Base-by-base conservation (phyloP, 1,140 invertebrate genomes). In the Euura saliciscinereae region DNA sequence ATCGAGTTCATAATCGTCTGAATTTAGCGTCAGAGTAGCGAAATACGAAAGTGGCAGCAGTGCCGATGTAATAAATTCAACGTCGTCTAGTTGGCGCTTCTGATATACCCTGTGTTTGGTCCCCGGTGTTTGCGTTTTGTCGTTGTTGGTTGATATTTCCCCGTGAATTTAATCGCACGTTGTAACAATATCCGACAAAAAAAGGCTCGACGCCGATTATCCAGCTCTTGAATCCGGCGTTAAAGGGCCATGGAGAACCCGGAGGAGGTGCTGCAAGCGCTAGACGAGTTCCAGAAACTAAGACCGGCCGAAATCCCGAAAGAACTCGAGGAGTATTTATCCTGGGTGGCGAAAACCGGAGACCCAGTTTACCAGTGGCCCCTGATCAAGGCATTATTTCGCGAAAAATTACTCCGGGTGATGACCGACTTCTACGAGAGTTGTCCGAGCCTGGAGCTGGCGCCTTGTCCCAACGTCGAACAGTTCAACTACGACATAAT, bases 331-430 rank as follows among this genome's bases (percentile, higher is more conserved):
- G 95, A 97, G 46, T 98, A 98, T 85, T 88, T 99, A 66, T 91
- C 91, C 75, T 95, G 93, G 88, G 95, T 99, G 70, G 97, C 97
- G 0, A 95, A 95, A 87, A 98, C 96, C 71, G 97, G 97, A 70
- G 96, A 98, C 85, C 96, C 96, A 6, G 91, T 98, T 43, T 98
- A 96, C 83, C 96, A 97, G 77, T 99, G 97, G 97, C 87, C 93
- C 42, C 88, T 94, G 68, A 90, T 99, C 28, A 97, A 97, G 84
- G 91, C 92, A 78, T 90, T 99, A 70, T 95, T 98, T 82, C 91
- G 94, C 73, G 93, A 96, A 81, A 98, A 98, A 83, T 87, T 98
- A 3, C 90, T 96, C 8, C 91, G 90, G 71, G 96, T 97, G 10
- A 95, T 98, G 79, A 93, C 92, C 45, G 93, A 97, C 70, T 98